Percentiles rank a stretch among this genome's conserved stretches.
Evolutionary conservation across 2,888 invertebrate species (phyloP).

Genomic region (Apamea sordens): DNA sequence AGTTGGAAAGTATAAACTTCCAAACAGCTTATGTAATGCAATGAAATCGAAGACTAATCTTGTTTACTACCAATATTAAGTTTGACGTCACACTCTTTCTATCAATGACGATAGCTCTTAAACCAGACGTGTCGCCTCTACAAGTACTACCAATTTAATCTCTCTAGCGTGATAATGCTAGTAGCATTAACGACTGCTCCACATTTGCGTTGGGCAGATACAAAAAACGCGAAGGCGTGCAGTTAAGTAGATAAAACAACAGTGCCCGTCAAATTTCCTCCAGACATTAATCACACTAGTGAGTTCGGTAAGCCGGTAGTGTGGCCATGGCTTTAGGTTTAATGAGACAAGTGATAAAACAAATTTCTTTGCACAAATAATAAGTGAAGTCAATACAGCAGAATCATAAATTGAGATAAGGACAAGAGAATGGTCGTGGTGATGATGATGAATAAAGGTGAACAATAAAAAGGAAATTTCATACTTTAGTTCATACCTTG

Average conservation of each 20-base stretch:
- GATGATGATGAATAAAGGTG: neutral
- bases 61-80: neutral
- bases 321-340: constrained; percentile 71
- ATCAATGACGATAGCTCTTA: constrained; percentile 6
- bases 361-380: neutral
- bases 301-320: constrained; percentile 83
- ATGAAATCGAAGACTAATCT: constrained; percentile 4
- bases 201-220: constrained; percentile 79
- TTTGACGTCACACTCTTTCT: constrained; percentile 7
- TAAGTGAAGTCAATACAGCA: neutral
- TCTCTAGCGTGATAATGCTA: constrained; percentile 75
- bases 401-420: neutral
- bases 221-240: constrained; percentile 88
- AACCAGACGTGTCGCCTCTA: constrained; percentile 52
- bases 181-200: constrained; percentile 87
- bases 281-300: constrained; percentile 89
- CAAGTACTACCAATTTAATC: constrained; percentile 60
- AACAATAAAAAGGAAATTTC: neutral
- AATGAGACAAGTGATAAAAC: constrained; percentile 24
- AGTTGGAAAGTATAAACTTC: neutral
- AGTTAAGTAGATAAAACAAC: constrained; percentile 90
- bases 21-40: neutral
- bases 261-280: constrained; percentile 90
- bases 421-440: neutral
- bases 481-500: neutral